phyloP scores from a whole-genome alignment of 2,888 invertebrate genomes.

The Danaus chrysippus region DNA sequence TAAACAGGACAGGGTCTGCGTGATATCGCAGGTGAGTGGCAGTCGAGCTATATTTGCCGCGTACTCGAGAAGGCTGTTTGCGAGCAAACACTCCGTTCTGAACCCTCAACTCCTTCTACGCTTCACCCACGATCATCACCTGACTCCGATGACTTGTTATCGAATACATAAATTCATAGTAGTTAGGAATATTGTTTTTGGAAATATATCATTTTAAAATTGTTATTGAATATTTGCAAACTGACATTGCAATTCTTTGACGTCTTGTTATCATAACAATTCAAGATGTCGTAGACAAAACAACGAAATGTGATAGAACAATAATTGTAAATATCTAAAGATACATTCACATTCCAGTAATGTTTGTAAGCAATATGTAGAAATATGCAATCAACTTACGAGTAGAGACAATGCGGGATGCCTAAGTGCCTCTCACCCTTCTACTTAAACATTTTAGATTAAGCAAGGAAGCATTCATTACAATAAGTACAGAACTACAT shows the following conservation, averaged over 20 bases:
- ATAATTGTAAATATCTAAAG: constrained; percentile 43
- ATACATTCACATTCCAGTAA: constrained; percentile 49
- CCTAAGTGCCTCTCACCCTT: constrained; percentile 30
- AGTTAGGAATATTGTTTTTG: too few species aligned
- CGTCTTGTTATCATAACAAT: constrained; percentile 9
- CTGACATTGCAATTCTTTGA: background rate
- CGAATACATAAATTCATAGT: constrained; percentile 18
- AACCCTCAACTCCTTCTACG: constrained; percentile 13
- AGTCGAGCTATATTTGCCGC: constrained; percentile 64
- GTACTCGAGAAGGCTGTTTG: constrained; percentile 61
- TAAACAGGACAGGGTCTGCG: constrained; percentile 44
- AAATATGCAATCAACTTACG: constrained; percentile 58
- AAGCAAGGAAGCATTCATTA: constrained; percentile 8
- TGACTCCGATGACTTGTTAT: constrained; percentile 25
- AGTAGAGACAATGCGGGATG: constrained; percentile 46
- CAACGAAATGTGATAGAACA: constrained; percentile 37
- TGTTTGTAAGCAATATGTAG: constrained; percentile 63
- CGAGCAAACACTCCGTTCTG: constrained; percentile 45
- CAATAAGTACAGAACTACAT: constrained; percentile 8
- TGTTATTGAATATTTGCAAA: too few species aligned
- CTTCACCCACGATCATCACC: constrained; percentile 18
- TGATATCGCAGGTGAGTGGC: constrained; percentile 55
- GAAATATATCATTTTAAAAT: too few species aligned
- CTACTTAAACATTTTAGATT: constrained; percentile 32
- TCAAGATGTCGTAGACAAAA: constrained; percentile 21